Percentiles rank a stretch among this genome's conserved stretches.
These are phyloP conservation scores for Sussaba pulchella DNA, from an alignment of 2,888 invertebrate species.

Conservation along the genomic window DNA sequence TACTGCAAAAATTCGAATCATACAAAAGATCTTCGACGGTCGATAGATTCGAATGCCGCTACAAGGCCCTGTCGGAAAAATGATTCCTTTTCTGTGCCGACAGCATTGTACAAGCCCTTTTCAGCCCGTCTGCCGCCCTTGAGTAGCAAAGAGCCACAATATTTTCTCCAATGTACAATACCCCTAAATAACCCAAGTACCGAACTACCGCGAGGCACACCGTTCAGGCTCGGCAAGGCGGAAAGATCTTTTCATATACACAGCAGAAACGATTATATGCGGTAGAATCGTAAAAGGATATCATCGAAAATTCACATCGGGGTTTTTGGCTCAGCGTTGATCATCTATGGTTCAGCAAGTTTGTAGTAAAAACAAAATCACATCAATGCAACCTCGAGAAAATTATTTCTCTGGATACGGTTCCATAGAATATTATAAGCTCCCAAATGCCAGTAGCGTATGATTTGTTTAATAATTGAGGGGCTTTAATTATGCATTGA, in stretches of 20 bases:
- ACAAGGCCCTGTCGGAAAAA: neutral
- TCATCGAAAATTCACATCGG: slow-evolving; percentile 7
- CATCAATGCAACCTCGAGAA: too few species aligned
- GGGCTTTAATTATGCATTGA: too few species aligned
- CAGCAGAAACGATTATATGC: slow-evolving; percentile 29
- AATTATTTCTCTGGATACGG: too few species aligned
- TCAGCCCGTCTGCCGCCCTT: neutral
- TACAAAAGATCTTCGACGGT: neutral
- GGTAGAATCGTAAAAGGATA: slow-evolving; percentile 2
- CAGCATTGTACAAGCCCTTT: slow-evolving; percentile 15
- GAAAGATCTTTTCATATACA: slow-evolving; percentile 48
- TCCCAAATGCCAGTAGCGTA: too few species aligned
- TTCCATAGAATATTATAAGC: too few species aligned
- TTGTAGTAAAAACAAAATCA: too few species aligned
- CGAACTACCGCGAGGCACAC: neutral
- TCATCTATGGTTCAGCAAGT: neutral
- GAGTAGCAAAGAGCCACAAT: slow-evolving; percentile 48
- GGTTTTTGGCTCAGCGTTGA: neutral
- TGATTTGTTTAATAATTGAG: too few species aligned
- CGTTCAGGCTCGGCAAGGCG: slow-evolving; percentile 26
- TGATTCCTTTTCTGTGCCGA: slow-evolving; percentile 30
- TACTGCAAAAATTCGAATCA: neutral
- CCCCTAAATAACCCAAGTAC: slow-evolving; percentile 34
- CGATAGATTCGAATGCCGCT: neutral
- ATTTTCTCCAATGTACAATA: slow-evolving; percentile 38